phyloP scores from a whole-genome alignment of 2,113 vertebrate genomes.

The Mormyrus lacerda region DNA sequence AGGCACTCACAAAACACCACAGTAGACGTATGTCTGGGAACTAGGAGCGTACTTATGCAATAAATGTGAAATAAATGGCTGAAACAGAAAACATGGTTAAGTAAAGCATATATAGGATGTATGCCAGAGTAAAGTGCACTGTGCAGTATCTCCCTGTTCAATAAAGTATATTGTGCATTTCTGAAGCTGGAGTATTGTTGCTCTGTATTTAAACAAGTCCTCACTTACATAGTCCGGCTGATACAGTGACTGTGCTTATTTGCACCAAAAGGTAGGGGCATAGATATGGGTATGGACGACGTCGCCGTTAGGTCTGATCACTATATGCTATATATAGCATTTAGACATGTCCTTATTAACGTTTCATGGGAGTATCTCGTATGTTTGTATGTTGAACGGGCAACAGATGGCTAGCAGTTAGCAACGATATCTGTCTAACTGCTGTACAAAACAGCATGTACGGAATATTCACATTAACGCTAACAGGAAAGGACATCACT shows the following conservation, averaged over 20 bases:
- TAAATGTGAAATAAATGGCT: no score
- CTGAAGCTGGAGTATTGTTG: background rate
- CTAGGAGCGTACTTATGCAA: background rate
- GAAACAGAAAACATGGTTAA: no score
- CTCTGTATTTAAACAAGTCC: background rate
- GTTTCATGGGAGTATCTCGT: background rate
- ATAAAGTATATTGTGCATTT: background rate
- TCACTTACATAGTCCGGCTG: background rate
- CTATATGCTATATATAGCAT: no score
- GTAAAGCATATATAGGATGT: background rate
- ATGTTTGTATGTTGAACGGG: background rate
- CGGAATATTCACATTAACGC: background rate
- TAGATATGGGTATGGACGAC: background rate
- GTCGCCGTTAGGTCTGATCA: no score
- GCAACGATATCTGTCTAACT: background rate
- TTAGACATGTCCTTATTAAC: background rate
- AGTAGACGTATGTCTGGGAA: background rate
- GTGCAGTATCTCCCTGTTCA: background rate
- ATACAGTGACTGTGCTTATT: background rate
- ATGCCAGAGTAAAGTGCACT: no score
- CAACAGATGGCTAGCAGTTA: background rate
- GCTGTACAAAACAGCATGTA: background rate
- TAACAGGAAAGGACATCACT: background rate
- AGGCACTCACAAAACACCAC: background rate
- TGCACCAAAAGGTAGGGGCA: background rate